These are phyloP conservation scores for Nyctalus aviator DNA, from an alignment of 2,797 vertebrate species.

Conservation along the genomic window DNA sequence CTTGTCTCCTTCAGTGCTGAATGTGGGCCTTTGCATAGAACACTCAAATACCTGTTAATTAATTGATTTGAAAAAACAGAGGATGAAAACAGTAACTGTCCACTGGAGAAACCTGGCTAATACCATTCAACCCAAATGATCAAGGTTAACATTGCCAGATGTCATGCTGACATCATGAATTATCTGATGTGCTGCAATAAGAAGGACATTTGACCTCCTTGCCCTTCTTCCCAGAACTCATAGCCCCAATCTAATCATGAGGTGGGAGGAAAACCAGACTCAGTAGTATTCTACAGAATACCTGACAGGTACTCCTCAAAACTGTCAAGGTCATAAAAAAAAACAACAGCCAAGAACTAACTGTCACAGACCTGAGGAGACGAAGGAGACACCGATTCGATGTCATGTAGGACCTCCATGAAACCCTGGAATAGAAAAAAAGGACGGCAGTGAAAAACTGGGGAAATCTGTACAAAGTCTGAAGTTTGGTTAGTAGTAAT, in stretches of 20 bases:
- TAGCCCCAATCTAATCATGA: neutral
- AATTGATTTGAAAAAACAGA: constrained; percentile 25
- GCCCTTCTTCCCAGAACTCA: neutral
- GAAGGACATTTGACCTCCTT: neutral
- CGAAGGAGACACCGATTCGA: neutral
- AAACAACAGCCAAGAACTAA: neutral
- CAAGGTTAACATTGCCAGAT: neutral
- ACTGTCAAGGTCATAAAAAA: neutral
- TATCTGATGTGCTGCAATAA: neutral
- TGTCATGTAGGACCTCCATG: neutral
- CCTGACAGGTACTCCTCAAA: constrained; percentile 39
- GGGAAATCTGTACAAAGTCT: neutral
- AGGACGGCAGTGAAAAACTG: neutral
- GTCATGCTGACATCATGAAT: neutral
- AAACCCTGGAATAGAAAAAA: neutral
- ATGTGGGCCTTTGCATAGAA: neutral
- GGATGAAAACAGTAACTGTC: neutral
- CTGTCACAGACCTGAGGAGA: neutral
- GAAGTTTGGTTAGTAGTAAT: neutral
- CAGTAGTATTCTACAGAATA: constrained; percentile 1
- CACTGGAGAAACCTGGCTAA: neutral
- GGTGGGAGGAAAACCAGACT: neutral
- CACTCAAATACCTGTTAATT: neutral
- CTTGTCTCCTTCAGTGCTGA: neutral
- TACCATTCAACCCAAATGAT: neutral